Base-by-base conservation (phyloP, 2,113 vertebrate genomes). In the Ciconia stormi region DNA sequence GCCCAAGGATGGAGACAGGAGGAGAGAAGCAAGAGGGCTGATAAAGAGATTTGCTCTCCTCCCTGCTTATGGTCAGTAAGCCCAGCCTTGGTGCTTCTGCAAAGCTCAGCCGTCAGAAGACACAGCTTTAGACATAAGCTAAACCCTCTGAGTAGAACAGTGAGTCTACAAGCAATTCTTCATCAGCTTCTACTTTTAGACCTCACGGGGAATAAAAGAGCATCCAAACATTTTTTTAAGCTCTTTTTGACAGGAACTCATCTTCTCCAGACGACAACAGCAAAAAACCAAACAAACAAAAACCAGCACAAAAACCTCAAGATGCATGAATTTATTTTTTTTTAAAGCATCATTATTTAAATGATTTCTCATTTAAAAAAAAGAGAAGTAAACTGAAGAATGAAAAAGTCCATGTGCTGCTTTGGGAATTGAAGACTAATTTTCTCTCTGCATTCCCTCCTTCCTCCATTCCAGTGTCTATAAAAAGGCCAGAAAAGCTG, bases 141-240 rank as follows among this genome's bases (percentile, higher is more conserved):
- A 91, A 89, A 55, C 29, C 44, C 67, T 81, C 70, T 2, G 2
- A 82, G 55, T 11, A 80, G 34, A 77, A 74, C 55, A 62, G 47
- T 0, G 3, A 59, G 30, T 49, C 79, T 77, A 44, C 65, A 72
- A 65, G 38, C 67, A 84, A 59, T 82, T 79, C 52, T 82, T 89
- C 13, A 3, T 36, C 82, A 89, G 61, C 36, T 82, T 71, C 86
- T 95, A 74, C 71, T 93, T 95, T 90, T 38, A 97, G 69, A 93
- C 9, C 30, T 89, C 53, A 23, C 0, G 2, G 10, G 16, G 88
- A 91, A 89, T 36, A 87, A 93, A 93, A 82, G 38, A 80, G 27
- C 50, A 91, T 47, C 63, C 66, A 93, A 95, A 86, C 2, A 50
- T 46, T 69, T 73, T 49, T 88, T 93, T 13, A 44, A 77, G 47